These are phyloP conservation scores for Himantopus leucocephalus DNA, from an alignment of 2,113 vertebrate species.

Conservation along the genomic window DNA sequence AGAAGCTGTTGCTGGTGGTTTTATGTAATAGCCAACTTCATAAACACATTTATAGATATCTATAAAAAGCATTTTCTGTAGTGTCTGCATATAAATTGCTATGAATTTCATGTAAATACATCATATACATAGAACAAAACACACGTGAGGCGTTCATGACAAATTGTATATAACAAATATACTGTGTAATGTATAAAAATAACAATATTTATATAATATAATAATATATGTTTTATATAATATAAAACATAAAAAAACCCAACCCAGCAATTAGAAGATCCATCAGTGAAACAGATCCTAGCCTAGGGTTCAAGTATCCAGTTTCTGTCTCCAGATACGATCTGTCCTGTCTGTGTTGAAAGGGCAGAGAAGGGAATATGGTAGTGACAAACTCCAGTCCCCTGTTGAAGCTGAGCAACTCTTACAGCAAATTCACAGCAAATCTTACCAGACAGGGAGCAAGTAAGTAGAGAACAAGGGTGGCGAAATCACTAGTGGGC, in stretches of 20 bases:
- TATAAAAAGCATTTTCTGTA: neutral
- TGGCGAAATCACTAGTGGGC: neutral
- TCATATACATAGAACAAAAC: neutral
- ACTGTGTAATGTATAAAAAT: neutral
- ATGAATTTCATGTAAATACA: neutral
- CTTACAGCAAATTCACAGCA: too few relatives aligned
- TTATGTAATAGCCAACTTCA: conserved; percentile 47
- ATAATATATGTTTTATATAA: neutral
- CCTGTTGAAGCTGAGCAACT: neutral
- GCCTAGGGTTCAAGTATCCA: neutral
- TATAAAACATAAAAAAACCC: neutral
- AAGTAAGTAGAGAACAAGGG: neutral
- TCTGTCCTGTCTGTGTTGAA: neutral
- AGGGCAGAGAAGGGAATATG: neutral
- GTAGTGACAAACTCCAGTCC: neutral
- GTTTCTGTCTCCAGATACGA: neutral
- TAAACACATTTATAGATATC: neutral
- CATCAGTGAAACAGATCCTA: neutral
- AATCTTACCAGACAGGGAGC: neutral
- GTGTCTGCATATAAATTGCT: neutral
- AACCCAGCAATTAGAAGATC: neutral
- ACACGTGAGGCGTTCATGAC: neutral
- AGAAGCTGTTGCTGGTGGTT: conserved; percentile 25
- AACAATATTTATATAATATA: neutral
- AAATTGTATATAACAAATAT: neutral